Conservation (phyloP, 2,113 vertebrate species). For the Nothobranchius furzeri region DNA sequence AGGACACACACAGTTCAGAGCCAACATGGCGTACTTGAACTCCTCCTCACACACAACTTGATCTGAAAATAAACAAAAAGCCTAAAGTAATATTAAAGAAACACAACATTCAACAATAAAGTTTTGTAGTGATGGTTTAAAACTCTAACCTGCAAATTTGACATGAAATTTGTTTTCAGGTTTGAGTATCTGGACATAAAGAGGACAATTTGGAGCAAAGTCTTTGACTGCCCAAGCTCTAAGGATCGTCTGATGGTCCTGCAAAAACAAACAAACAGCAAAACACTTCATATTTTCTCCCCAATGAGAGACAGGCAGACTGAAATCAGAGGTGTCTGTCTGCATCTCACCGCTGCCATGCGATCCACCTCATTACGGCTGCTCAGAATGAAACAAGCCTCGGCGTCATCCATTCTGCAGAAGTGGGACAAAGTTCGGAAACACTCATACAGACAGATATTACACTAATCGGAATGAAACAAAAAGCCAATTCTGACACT, state of each 20-base stretch:
- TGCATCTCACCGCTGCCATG: constrained; percentile 91
- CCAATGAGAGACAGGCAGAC: not conserved
- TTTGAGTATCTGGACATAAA: constrained; percentile 96
- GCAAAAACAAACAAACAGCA: constrained; percentile 25
- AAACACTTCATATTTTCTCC: not conserved
- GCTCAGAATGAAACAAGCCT: constrained; percentile 96
- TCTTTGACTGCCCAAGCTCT: constrained; percentile 98
- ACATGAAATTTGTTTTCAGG: constrained; percentile 99
- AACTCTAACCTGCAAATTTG: constrained; percentile 92
- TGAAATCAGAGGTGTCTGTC: too few relatives aligned
- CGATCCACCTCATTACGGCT: constrained; percentile 95
- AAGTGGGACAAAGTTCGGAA: constrained; percentile 29
- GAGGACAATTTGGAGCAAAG: constrained; percentile 95
- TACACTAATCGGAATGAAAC: not conserved
- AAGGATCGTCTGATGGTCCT: constrained; percentile 98
- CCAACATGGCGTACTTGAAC: constrained; percentile 97
- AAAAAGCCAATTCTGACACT: not conserved
- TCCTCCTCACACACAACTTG: constrained; percentile 99
- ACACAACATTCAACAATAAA: not conserved
- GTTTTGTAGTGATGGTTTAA: not conserved
- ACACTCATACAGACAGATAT: not conserved
- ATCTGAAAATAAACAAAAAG: constrained; percentile 77
- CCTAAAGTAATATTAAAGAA: too few relatives aligned
- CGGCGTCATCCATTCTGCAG: constrained; percentile 93
- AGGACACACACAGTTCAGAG: constrained; percentile 94